Evolutionary conservation across 2,113 vertebrate species (phyloP).

Genomic region (Miniopterus natalensis): DNA sequence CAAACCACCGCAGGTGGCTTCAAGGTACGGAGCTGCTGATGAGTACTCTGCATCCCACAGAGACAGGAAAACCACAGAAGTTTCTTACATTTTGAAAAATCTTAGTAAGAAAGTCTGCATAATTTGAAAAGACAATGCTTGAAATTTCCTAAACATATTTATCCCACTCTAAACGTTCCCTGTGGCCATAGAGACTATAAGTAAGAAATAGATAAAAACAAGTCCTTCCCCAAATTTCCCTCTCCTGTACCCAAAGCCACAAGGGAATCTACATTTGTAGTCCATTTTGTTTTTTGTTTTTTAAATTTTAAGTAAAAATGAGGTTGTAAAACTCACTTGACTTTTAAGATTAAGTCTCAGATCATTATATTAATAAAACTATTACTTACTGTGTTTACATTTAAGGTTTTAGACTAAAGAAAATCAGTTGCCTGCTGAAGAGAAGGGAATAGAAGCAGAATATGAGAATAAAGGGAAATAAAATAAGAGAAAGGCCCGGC

Average conservation of each 20-base stretch:
- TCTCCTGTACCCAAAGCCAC: neutral
- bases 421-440: neutral
- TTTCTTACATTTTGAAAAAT: conserved; percentile 8
- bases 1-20: neutral
- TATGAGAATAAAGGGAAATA: neutral
- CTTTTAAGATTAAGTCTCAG: conserved; percentile 17
- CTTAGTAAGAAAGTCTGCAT: neutral
- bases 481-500: neutral
- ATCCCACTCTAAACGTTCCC: neutral
- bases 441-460: neutral
- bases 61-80: neutral
- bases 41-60: neutral
- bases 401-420: conserved; percentile 49
- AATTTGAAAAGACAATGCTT: conserved; percentile 24
- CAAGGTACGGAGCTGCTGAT: neutral
- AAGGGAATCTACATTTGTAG: neutral
- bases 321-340: neutral
- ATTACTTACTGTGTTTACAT: neutral
- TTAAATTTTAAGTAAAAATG: neutral
- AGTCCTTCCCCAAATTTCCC: conserved; percentile 5
- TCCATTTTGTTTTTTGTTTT: neutral
- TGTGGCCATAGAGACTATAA: neutral
- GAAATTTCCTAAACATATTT: conserved; percentile 12
- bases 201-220: neutral
- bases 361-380: neutral